A percentile compares a stretch with the other conserved stretches of the same genome.
Evolutionary conservation across 2,113 vertebrate genomes (phyloP).

Genomic region (Noturus placidus): DNA sequence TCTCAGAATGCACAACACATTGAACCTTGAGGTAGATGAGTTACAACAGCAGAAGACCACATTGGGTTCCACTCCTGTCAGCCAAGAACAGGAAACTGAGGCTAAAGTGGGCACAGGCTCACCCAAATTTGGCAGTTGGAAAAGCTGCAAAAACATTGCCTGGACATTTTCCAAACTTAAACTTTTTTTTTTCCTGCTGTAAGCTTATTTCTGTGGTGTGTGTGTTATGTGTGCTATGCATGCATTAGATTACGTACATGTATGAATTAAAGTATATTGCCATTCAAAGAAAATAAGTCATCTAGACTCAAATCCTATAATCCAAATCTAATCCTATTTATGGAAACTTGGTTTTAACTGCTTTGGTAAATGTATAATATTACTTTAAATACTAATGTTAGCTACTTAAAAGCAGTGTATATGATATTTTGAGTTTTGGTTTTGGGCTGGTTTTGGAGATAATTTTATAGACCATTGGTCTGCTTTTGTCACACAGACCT

Average conservation of each 20-base stretch:
- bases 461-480: background rate
- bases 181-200: background rate
- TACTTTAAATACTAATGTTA: slow-evolving; percentile 9
- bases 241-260: background rate
- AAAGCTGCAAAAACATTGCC: slow-evolving; percentile 6
- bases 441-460: background rate
- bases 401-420: background rate
- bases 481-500: background rate
- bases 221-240: background rate
- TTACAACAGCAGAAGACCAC: background rate
- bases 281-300: background rate
- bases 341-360: background rate
- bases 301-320: background rate
- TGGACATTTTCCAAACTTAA: slow-evolving; percentile 3
- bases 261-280: background rate
- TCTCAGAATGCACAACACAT: background rate
- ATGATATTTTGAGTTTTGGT: background rate
- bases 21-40: background rate
- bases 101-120: background rate
- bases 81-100: background rate
- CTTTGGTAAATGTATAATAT: background rate
- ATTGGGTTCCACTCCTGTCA: background rate
- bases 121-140: background rate
- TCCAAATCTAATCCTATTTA: background rate
- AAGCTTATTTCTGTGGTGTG: background rate